Evolutionary conservation across 2,888 invertebrate species (phyloP), one percentile per base, ranked within the genome.

Genomic region (Chrysolina americana): DNA sequence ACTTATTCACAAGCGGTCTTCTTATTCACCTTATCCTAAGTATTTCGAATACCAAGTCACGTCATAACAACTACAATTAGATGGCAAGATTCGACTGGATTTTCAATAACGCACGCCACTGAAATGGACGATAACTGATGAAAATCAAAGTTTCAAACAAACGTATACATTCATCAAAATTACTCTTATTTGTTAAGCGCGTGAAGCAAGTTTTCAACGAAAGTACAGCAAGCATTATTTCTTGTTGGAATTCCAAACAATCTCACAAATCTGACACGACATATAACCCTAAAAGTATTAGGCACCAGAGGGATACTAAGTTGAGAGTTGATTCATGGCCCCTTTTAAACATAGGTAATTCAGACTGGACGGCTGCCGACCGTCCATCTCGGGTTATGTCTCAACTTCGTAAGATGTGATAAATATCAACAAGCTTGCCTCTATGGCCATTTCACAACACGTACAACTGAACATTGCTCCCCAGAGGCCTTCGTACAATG

Each of bases 321-420:
- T 44, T 15, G 13, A 13, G 53, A 53, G 53, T 53, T 53, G 53
- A 53, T 53, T 53, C 53, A 53, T 53, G 21, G 21, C 21, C 53
- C 53, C 53, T 53, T 19, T 53, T 53, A 53, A 53, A 53, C 74
- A 74, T 74, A 65, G 63, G 66, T 74, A 65, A 70, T 70, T 74
- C 65, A 53, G 66, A 70, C 65, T 66, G 65, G 65, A 66, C 65
- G 65, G 66, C 66, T 53, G 64, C 65, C 70, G 74, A 66, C 66
- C 63, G 64, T 66, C 70, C 70, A 48, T 48, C 53, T 66, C 62
- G 64, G 70, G 74, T 74, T 74, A 74, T 71, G 65, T 74, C 74
- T 74, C 68, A 70, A 74, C 68, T 71, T 70, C 70, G 71, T 68
- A 68, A 68, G 71, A 71, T 66, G 74, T 74, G 71, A 71, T 74